Evolutionary conservation across 1,140 invertebrate species (phyloP), one percentile per base, ranked within the genome.

Genomic region (Solen grandis): DNA sequence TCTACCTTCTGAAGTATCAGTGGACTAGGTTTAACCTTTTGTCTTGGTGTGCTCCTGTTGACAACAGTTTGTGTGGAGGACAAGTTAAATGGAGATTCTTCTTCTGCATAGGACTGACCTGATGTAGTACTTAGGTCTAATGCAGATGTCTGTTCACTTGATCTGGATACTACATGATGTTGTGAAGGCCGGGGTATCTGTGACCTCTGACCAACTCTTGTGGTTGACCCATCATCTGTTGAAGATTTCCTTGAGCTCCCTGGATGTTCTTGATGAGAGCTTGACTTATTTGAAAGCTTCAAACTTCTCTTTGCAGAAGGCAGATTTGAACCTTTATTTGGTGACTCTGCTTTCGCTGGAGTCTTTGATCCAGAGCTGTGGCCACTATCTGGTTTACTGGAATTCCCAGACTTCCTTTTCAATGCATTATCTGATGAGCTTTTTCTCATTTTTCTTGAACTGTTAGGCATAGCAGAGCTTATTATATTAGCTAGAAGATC

Each of bases 401-500:
- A 65, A 29, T 52, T 55, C 27, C 77, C 79, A 13, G 75, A 63
- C 59, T 87, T 89, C 55, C 88, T 88, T 73, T 89, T 91, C 10
- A 90, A 76, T 3, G 77, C 78, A 82, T 88, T 87, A 60, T 90
- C 89, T 13, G 89, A 89, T 10, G 86, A 84, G 57, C 88, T 90
- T 68, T 89, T 86, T 14, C 85, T 73, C 65, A 89, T 85, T 69
- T 90, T 91, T 22, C 85, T 73, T 8, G 80, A 84, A 16, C 86
- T 86, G 36, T 84, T 88, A 22, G 90, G 90, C 91, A 92, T 92
- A 22, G 89, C 92, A 1, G 90, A 88, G 62, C 81, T 91, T 36
- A 93, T 93, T 74, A 91, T 92, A 80, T 92, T 88, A 19, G 89
- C 89, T 52, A 92, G 76, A 33, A 93, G 88, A 66, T 92, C 89